phyloP scores from a whole-genome alignment of 2,888 invertebrate species.

The Drosophila bunnanda region DNA sequence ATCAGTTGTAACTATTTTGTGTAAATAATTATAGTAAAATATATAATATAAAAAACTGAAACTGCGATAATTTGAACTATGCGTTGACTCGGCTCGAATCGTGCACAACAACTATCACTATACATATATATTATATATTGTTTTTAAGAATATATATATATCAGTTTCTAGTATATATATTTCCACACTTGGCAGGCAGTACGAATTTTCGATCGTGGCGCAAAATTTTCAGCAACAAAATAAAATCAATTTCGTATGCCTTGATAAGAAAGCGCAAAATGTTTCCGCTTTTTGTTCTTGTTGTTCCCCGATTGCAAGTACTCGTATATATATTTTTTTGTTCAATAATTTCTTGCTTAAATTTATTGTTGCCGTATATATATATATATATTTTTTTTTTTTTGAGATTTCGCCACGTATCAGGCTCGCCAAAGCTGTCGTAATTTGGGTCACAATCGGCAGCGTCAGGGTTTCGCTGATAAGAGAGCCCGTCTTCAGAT shows the following conservation, averaged over 20 bases:
- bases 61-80: constrained; percentile 66
- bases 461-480: constrained; percentile 66
- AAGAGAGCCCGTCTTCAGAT: constrained; percentile 44
- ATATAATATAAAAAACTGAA: constrained; percentile 44
- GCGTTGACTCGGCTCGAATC: constrained; percentile 29
- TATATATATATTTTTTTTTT: too few species aligned
- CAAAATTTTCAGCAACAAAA: constrained; percentile 64
- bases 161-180: constrained; percentile 14
- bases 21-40: constrained; percentile 45
- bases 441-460: constrained; percentile 74
- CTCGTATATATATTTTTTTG: constrained; percentile 45
- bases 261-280: constrained; percentile 71
- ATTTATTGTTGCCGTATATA: constrained; percentile 49
- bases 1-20: constrained; percentile 61
- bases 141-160: constrained; percentile 18
- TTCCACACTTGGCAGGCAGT: constrained; percentile 23
- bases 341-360: constrained; percentile 78
- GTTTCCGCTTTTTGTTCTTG: constrained; percentile 70
- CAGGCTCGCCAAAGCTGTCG: constrained; percentile 60
- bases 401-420: constrained; percentile 66
- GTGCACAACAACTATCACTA: constrained; percentile 19
- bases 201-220: constrained; percentile 51
- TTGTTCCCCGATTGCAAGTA: constrained; percentile 54
- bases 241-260: constrained; percentile 74
- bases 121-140: constrained; percentile 7